Evolutionary conservation across 2,888 invertebrate species (phyloP).

Genomic region (Hyalella azteca): DNA sequence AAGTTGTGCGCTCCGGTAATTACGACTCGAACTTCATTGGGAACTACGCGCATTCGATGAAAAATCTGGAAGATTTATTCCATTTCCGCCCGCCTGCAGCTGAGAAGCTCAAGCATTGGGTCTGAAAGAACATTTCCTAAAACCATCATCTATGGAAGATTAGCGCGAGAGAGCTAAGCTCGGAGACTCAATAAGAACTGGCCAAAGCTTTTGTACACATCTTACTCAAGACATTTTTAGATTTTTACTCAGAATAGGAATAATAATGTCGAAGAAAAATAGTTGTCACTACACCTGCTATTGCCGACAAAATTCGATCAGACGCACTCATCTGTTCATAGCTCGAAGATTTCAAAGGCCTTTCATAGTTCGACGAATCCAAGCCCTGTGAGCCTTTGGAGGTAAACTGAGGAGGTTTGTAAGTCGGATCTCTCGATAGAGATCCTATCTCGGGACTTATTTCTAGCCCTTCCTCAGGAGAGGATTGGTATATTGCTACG

Average conservation of each 20-base stretch:
- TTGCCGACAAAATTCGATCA: slow-evolving; percentile 42
- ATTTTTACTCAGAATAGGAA: slow-evolving; percentile 1
- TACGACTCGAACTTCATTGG: background rate
- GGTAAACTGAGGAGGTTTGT: slow-evolving; percentile 6
- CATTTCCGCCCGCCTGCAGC: too few relatives aligned
- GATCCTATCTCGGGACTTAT: slow-evolving; percentile 40
- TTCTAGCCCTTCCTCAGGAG: background rate
- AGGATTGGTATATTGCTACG: background rate
- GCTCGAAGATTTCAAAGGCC: background rate
- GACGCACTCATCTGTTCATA: slow-evolving; percentile 30
- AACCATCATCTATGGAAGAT: background rate
- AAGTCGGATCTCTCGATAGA: slow-evolving; percentile 45
- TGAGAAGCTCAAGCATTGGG: too few relatives aligned
- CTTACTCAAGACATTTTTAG: background rate
- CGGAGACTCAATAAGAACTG: background rate
- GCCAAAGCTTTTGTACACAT: slow-evolving; percentile 28
- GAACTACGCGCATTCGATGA: background rate
- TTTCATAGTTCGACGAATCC: background rate
- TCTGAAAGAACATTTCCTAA: too few relatives aligned
- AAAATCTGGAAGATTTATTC: too few relatives aligned
- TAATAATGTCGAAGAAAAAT: slow-evolving; percentile 42
- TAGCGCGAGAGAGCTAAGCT: background rate
- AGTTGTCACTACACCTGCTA: slow-evolving; percentile 41
- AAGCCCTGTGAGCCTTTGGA: background rate
- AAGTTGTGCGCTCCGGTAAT: background rate